Conservation (phyloP, 2,113 vertebrate species). For the Eonycteris spelaea region DNA sequence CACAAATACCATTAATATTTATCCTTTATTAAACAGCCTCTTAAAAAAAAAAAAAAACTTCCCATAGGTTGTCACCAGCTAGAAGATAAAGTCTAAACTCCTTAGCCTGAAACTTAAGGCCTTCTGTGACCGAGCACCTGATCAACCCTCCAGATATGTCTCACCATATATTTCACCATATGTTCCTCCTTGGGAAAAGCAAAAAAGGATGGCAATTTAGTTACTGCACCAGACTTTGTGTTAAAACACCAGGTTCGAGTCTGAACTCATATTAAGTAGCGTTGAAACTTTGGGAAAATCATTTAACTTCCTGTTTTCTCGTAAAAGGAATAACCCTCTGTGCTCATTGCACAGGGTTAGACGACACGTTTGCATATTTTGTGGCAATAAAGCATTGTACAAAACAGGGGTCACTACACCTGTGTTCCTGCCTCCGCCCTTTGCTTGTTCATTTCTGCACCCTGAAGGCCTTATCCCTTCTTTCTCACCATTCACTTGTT, state of each 20-base stretch:
- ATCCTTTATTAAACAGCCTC: constrained; percentile 59
- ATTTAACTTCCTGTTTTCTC: not conserved
- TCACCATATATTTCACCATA: not conserved
- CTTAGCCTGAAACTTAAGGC: not conserved
- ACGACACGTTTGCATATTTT: not conserved
- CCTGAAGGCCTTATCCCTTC: not conserved
- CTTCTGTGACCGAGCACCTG: not conserved
- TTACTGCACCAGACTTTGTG: not conserved
- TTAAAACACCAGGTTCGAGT: not conserved
- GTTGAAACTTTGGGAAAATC: not conserved
- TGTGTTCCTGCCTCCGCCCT: not conserved
- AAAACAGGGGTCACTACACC: not conserved
- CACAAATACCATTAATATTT: constrained; percentile 73
- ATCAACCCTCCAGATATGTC: not conserved
- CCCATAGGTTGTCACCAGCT: not conserved
- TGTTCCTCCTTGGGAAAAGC: not conserved
- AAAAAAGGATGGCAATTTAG: not conserved
- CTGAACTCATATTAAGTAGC: not conserved
- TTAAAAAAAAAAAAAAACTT: not conserved
- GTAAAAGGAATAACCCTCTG: not conserved
- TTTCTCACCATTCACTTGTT: not conserved
- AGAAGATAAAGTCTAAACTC: not conserved
- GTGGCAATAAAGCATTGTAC: not conserved
- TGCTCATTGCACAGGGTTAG: not conserved
- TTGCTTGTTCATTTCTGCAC: not conserved